Percentiles rank a stretch among this genome's conserved stretches.
These are phyloP conservation scores for Sinhomidia bicolor DNA, from an alignment of 2,888 invertebrate genomes.

Conservation along the genomic window DNA sequence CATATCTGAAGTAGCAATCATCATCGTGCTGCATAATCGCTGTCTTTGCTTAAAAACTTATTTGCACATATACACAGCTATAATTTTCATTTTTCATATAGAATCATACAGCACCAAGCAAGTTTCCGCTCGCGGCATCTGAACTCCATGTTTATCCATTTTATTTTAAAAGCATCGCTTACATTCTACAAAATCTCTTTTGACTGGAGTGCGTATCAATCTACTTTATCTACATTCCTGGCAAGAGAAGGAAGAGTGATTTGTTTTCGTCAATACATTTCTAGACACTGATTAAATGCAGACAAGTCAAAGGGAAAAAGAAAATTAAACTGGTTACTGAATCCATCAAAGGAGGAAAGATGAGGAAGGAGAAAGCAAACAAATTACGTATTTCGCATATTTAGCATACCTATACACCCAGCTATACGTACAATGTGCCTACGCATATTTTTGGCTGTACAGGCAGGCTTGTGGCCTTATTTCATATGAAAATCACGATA, in stretches of 20 bases:
- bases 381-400: conserved; percentile 2
- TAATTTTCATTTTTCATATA: no score
- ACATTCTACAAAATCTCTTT: no score
- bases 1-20: no score
- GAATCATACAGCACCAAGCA: no score
- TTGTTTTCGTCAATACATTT: not conserved
- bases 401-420: not conserved
- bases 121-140: no score
- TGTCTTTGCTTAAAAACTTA: no score
- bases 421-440: no score
- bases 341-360: conserved; percentile 29
- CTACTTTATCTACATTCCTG: not conserved
- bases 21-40: no score
- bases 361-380: conserved; percentile 11
- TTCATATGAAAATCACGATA: not conserved
- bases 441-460: not conserved
- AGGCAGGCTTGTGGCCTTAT: conserved; percentile 17
- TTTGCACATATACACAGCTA: no score
- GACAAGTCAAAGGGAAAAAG: conserved; percentile 40
- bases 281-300: not conserved
- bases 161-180: no score
- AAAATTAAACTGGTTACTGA: conserved; percentile 39
- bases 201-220: no score
- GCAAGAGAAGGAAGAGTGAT: not conserved
- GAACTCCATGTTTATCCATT: no score